These are phyloP conservation scores for Orchesellides sinensis DNA, from an alignment of 2,888 invertebrate genomes.

Conservation along the genomic window DNA sequence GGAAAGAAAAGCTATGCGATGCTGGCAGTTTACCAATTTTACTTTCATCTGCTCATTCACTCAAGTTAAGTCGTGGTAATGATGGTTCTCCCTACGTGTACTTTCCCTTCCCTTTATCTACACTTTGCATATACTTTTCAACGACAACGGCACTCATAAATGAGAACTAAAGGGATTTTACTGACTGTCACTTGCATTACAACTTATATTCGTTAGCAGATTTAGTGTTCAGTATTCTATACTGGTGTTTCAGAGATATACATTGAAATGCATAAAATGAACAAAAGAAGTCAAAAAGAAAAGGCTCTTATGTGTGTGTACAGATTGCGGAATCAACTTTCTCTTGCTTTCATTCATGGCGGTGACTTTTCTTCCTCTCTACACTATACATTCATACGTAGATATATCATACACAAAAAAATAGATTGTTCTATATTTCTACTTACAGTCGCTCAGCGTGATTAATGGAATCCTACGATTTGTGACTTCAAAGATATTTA, in stretches of 20 bases:
- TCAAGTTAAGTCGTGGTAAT: conserved; percentile 58
- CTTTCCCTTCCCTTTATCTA: conserved; percentile 4
- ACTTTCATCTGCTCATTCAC: conserved; percentile 57
- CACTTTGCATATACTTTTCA: conserved; percentile 8
- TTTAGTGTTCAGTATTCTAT: background rate
- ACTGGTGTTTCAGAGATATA: background rate
- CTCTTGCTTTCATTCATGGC: background rate
- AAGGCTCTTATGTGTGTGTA: conserved; percentile 10
- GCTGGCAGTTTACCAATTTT: conserved; percentile 64
- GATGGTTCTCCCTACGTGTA: conserved; percentile 40
- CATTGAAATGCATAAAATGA: background rate
- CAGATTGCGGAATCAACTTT: conserved; percentile 50
- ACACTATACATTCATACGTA: background rate
- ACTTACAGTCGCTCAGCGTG: conserved; percentile 23
- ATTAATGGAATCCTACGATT: conserved; percentile 48
- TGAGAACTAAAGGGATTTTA: conserved; percentile 2
- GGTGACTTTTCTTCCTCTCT: conserved; percentile 18
- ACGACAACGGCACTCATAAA: conserved; percentile 50
- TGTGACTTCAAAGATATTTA: conserved; percentile 52
- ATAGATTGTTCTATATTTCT: too few species aligned
- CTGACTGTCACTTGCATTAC: background rate
- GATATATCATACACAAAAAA: background rate
- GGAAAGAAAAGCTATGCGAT: conserved; percentile 22
- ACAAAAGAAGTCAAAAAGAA: background rate
- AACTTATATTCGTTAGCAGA: background rate